Conservation (phyloP, 1,140 invertebrate species). For the Metopolophium dirhodum region DNA sequence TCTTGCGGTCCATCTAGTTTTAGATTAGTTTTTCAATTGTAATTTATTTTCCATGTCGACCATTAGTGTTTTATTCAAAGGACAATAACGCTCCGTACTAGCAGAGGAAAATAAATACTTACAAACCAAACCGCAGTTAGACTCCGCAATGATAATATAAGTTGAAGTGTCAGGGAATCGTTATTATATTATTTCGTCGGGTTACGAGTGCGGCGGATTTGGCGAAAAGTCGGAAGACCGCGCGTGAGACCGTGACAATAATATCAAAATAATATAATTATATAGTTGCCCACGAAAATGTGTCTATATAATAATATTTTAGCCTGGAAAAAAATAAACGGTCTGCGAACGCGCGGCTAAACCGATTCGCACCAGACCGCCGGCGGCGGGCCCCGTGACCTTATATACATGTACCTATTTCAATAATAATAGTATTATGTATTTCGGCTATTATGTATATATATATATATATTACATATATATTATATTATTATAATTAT, state of each 20-base stretch:
- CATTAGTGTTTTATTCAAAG: too few relatives aligned
- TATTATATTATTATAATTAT: neutral
- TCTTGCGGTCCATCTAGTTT: too few relatives aligned
- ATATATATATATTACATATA: neutral
- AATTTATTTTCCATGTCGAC: too few relatives aligned
- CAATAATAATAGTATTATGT: neutral
- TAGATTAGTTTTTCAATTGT: too few relatives aligned
- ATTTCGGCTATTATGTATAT: neutral
- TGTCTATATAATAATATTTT: neutral
- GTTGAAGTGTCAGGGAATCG: too few relatives aligned
- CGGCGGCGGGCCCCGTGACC: neutral
- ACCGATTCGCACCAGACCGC: neutral
- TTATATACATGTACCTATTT: neutral
- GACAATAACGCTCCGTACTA: too few relatives aligned
- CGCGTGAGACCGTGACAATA: neutral
- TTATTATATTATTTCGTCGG: too few relatives aligned
- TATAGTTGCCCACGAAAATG: neutral
- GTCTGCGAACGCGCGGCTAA: neutral
- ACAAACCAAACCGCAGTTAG: too few relatives aligned
- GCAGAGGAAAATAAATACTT: too few relatives aligned
- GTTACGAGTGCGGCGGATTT: neutral
- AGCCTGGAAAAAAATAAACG: neutral
- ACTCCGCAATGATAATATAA: too few relatives aligned
- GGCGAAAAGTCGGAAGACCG: neutral
- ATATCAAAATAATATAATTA: neutral